Evolutionary conservation across 37 sponge, comb jelly and placozoan species (phyloP).

Genomic region (Dysidea cf. avara): DNA sequence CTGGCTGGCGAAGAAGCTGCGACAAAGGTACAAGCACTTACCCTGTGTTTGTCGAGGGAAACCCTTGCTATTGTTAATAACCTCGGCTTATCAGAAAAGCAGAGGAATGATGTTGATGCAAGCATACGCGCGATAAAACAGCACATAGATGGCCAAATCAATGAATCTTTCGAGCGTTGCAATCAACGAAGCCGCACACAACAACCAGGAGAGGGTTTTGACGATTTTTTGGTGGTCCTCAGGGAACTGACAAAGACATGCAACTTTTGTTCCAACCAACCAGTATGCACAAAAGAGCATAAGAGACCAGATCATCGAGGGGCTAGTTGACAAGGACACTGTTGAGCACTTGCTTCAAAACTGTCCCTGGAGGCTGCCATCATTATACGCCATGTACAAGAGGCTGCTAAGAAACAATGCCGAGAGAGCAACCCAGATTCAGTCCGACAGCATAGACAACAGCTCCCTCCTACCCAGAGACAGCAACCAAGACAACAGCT

Average conservation of each 20-base stretch:
- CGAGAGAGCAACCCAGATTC: conserved; percentile 5
- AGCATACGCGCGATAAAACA: background rate
- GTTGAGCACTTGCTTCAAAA: conserved; percentile 18
- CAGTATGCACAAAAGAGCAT: conserved; percentile 35
- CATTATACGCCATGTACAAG: conserved; percentile 26
- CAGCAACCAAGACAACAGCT: no score
- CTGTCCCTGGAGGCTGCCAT: conserved; percentile 17
- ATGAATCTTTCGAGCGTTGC: conserved; percentile 14
- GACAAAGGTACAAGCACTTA: background rate
- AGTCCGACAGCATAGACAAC: no score
- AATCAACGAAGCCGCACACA: conserved; percentile 18
- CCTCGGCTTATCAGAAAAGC: conserved; percentile 17
- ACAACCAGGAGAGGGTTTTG: conserved; percentile 27
- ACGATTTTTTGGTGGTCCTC: conserved; percentile 24
- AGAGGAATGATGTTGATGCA: background rate
- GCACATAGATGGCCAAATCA: conserved; percentile 7
- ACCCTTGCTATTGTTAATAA: conserved; percentile 32
- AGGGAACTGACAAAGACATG: conserved; percentile 35
- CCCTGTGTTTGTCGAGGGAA: no score
- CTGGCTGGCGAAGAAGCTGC: background rate
- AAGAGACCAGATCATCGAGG: conserved; percentile 39
- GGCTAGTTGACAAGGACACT: conserved; percentile 23
- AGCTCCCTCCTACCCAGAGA: no score
- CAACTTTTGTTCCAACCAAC: conserved; percentile 35
- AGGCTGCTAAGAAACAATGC: conserved; percentile 32